Conservation (phyloP, 2,797 vertebrate genomes). For the Malurus splendens region DNA sequence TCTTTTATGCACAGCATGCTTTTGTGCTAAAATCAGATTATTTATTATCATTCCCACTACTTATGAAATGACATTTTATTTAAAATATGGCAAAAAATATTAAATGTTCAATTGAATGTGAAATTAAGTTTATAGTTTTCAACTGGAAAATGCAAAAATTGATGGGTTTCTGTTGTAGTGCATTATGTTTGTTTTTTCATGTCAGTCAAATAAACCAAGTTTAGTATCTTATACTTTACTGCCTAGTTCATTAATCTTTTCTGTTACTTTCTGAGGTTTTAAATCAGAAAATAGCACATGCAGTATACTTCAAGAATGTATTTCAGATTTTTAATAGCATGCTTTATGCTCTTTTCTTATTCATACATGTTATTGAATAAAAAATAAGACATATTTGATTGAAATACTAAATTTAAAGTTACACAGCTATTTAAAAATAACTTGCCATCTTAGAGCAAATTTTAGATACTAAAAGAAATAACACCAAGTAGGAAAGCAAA, state of each 20-base stretch:
- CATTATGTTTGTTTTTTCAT: constrained; percentile 22
- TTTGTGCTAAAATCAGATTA: constrained; percentile 16
- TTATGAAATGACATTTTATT: neutral
- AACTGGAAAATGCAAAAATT: neutral
- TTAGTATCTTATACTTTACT: neutral
- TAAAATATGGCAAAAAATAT: neutral
- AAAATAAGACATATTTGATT: neutral
- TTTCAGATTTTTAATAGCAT: neutral
- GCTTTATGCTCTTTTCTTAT: neutral
- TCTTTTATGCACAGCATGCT: neutral
- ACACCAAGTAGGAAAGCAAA: neutral
- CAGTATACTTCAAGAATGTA: neutral
- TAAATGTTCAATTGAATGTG: neutral
- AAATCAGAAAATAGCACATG: neutral
- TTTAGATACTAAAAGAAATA: neutral
- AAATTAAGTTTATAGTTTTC: neutral
- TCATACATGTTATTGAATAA: neutral
- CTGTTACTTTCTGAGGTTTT: constrained; percentile 33
- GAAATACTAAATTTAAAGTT: neutral
- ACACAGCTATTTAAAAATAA: neutral
- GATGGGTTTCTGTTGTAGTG: neutral
- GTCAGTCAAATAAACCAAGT: neutral
- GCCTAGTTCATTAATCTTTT: constrained; percentile 22
- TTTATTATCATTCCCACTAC: neutral
- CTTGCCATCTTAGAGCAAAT: neutral